These are phyloP conservation scores for Xylocampa areola DNA, from an alignment of 2,888 invertebrate species.

Conservation along the genomic window DNA sequence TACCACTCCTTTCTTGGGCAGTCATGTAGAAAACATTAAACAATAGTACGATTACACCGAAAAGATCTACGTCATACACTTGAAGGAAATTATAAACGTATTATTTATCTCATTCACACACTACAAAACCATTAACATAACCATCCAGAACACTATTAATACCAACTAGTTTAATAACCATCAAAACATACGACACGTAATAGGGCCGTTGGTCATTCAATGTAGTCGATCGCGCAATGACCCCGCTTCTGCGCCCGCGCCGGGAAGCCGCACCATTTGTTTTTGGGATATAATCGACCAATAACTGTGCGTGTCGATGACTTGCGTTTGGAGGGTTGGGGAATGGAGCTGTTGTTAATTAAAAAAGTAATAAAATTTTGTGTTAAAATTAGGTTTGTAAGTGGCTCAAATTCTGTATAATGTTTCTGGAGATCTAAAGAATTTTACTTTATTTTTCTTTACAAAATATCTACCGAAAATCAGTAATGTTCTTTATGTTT, in stretches of 20 bases:
- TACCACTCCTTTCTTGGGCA: too few relatives aligned
- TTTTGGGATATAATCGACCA: conserved; percentile 76
- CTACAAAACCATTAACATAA: conserved; percentile 25
- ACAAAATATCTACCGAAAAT: neutral
- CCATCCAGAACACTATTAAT: conserved; percentile 34
- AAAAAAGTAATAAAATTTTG: conserved; percentile 45
- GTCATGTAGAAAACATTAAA: too few relatives aligned
- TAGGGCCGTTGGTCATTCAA: conserved; percentile 77
- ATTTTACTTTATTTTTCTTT: neutral
- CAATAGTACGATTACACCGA: too few relatives aligned
- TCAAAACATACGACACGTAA: conserved; percentile 70
- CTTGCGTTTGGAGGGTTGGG: conserved; percentile 56
- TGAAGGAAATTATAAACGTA: conserved; percentile 9
- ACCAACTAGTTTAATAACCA: conserved; percentile 60
- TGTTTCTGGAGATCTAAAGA: neutral
- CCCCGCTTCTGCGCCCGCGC: conserved; percentile 73
- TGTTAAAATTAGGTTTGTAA: conserved; percentile 43
- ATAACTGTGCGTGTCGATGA: conserved; percentile 66
- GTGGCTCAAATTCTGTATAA: conserved; percentile 6
- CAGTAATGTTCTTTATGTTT: neutral
- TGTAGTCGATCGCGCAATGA: conserved; percentile 85
- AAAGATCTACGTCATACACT: neutral
- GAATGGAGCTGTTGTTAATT: conserved; percentile 46
- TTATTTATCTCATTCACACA: conserved; percentile 28
- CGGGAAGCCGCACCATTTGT: conserved; percentile 70